phyloP scores from a whole-genome alignment of 2,797 vertebrate genomes.

The Helostoma temminkii region DNA sequence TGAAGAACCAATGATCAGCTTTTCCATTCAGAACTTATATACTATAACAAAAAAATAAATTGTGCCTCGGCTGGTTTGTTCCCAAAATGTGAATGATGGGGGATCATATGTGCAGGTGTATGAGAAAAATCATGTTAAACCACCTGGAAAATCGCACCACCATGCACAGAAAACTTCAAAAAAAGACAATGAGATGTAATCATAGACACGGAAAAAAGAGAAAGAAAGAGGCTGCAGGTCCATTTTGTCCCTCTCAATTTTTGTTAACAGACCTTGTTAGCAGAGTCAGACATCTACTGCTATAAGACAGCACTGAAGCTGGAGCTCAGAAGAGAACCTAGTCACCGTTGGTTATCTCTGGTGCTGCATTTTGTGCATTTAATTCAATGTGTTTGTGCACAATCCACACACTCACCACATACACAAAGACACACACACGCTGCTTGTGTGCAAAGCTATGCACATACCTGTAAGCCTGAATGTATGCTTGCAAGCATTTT shows the following conservation, averaged over 20 bases:
- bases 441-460: not conserved
- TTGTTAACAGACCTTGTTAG: conserved; percentile 31
- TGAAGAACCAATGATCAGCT: conserved; percentile 1
- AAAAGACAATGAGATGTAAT: not conserved
- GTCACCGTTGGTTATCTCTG: conserved; percentile 59
- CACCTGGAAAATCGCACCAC: not conserved
- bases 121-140: not conserved
- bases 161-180: not conserved
- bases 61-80: not conserved
- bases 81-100: not conserved
- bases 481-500: not conserved
- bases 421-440: not conserved
- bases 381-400: conserved; percentile 34
- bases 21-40: not conserved
- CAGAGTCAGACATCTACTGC: conserved; percentile 26
- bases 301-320: conserved; percentile 20
- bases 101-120: not conserved
- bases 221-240: not conserved
- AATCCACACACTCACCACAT: not conserved
- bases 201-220: not conserved
- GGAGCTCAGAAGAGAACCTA: conserved; percentile 47
- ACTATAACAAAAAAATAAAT: not conserved
- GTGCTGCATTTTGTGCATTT: conserved; percentile 33
- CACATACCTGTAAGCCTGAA: not conserved
- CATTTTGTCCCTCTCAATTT: conserved; percentile 1